Evolutionary conservation across 2,797 vertebrate species (phyloP).

Genomic region (Tamandua tetradactyla): DNA sequence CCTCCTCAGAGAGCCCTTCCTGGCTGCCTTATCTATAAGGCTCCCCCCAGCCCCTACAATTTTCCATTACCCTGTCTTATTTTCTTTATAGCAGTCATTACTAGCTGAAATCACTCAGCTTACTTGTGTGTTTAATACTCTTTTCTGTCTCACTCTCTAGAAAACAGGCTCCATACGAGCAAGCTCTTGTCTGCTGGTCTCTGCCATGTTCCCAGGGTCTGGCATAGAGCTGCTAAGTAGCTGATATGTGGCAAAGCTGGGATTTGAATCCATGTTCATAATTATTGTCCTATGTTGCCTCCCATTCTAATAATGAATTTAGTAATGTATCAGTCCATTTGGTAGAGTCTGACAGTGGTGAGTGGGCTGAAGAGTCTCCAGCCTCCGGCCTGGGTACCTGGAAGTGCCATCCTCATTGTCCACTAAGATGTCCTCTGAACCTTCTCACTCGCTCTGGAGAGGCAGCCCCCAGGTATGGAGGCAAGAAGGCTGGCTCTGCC

Average conservation of each 20-base stretch:
- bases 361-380: not conserved
- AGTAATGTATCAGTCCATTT: not conserved
- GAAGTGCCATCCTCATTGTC: not conserved
- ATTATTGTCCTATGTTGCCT: not conserved
- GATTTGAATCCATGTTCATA: not conserved
- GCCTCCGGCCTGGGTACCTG: not conserved
- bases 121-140: not conserved
- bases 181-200: not conserved
- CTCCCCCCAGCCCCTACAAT: not conserved
- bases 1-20: not conserved
- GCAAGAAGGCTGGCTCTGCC: not conserved
- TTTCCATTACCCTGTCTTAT: not conserved
- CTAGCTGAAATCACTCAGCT: not conserved
- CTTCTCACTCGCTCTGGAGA: not conserved
- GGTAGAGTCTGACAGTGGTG: not conserved
- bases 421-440: not conserved
- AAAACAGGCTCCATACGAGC: not conserved
- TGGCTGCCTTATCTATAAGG: not conserved
- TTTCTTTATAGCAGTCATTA: not conserved
- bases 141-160: not conserved
- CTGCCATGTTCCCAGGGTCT: not conserved
- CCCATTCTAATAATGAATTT: not conserved
- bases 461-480: not conserved
- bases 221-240: not conserved
- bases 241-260: not conserved